Conservation (phyloP, 2,113 vertebrate species). For the Cavia aperea region DNA sequence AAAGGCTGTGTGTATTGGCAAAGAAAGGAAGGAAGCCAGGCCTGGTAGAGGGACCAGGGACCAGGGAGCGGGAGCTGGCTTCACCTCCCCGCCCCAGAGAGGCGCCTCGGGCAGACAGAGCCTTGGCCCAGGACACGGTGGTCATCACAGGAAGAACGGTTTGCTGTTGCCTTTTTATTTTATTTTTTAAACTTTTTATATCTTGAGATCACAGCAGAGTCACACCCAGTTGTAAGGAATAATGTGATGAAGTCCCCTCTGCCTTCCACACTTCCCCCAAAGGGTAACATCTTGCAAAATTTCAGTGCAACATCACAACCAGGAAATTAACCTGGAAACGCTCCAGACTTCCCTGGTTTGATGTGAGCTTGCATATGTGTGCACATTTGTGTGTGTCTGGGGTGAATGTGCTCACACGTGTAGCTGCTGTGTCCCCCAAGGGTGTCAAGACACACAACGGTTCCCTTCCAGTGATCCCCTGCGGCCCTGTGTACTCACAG, state of each 20-base stretch:
- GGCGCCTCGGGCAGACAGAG: too few relatives aligned
- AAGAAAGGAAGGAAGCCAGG: not conserved
- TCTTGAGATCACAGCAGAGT: not conserved
- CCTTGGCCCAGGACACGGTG: accelerated
- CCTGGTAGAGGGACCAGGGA: not conserved
- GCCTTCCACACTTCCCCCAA: too few relatives aligned
- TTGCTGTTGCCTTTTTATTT: not conserved
- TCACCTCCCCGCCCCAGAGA: not conserved
- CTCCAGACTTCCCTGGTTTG: not conserved
- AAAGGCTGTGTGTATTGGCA: not conserved
- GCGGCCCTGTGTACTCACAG: not conserved
- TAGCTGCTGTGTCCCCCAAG: not conserved
- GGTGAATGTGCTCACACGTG: not conserved
- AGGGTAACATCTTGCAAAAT: not conserved
- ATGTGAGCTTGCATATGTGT: not conserved
- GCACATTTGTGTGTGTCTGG: not conserved
- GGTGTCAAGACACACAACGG: not conserved
- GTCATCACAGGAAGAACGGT: not conserved
- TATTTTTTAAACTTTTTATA: not conserved
- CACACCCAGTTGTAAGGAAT: not conserved
- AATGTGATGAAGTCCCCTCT: not conserved
- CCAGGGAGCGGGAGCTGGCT: not conserved
- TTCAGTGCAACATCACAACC: too few relatives aligned
- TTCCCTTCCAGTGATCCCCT: not conserved
- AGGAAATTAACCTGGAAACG: not conserved